Evolutionary conservation across 2,113 vertebrate species (phyloP).

Genomic region (Gorsachius goisagi): DNA sequence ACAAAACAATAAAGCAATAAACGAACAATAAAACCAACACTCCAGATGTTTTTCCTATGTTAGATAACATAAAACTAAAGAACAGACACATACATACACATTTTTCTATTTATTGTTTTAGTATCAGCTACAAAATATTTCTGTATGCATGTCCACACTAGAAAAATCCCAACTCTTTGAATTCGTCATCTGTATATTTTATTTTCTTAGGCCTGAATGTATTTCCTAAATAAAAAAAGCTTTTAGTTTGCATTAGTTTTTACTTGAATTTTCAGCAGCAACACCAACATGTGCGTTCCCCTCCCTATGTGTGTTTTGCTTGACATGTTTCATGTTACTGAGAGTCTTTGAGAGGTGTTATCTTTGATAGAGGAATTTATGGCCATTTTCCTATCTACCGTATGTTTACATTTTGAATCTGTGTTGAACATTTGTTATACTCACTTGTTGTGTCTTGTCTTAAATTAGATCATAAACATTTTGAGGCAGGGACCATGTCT

Average conservation of each 20-base stretch:
- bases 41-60: conserved; percentile 45
- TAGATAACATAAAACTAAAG: conserved; percentile 41
- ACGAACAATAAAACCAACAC: conserved; percentile 25
- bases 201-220: not conserved
- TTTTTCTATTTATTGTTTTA: conserved; percentile 39
- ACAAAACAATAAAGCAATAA: conserved; percentile 62
- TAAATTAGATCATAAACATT: conserved; percentile 65
- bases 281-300: not conserved
- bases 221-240: not conserved
- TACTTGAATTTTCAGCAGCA: conserved; percentile 5
- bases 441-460: conserved; percentile 68
- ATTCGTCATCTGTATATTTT: not conserved
- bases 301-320: not conserved
- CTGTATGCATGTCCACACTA: not conserved
- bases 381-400: conserved; percentile 66
- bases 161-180: not conserved
- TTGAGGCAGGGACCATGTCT: conserved; percentile 19
- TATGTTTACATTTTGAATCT: conserved; percentile 67
- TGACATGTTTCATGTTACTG: conserved; percentile 63
- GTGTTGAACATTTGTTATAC: conserved; percentile 60
- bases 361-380: conserved; percentile 69
- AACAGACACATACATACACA: not conserved
- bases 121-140: not conserved
- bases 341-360: conserved; percentile 65
- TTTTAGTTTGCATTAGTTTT: not conserved